These are phyloP conservation scores for Agapornis canus DNA, from an alignment of 2,797 vertebrate species.

Conservation along the genomic window DNA sequence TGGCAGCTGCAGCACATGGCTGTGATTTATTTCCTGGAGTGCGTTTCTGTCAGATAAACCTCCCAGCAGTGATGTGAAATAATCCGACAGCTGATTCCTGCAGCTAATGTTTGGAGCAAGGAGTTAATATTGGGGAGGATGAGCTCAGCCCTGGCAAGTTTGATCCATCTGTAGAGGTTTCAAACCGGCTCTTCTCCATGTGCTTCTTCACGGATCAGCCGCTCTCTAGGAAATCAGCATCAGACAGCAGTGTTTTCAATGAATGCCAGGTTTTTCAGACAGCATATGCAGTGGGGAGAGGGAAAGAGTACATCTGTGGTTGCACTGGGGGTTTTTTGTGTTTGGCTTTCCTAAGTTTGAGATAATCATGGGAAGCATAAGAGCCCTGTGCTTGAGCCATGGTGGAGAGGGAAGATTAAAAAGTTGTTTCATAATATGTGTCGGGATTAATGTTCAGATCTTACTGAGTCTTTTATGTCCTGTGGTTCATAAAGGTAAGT, in stretches of 20 bases:
- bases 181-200: background rate
- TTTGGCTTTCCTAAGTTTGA: background rate
- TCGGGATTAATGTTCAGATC: background rate
- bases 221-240: background rate
- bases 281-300: background rate
- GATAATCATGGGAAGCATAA: background rate
- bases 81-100: constrained; percentile 27
- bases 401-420: background rate
- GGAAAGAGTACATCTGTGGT: background rate
- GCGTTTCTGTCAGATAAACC: constrained; percentile 35
- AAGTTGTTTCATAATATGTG: background rate
- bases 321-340: background rate
- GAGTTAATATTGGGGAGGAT: background rate
- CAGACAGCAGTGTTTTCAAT: background rate
- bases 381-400: background rate
- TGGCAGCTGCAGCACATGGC: constrained; percentile 35
- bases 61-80: background rate
- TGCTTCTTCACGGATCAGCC: background rate
- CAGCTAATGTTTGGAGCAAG: background rate
- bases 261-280: background rate
- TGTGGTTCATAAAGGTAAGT: background rate
- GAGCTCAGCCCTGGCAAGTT: background rate
- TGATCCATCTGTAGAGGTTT: background rate
- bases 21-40: background rate
- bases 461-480: background rate